Conservation (phyloP, 2,888 invertebrate genomes). For the Busseola fusca region DNA sequence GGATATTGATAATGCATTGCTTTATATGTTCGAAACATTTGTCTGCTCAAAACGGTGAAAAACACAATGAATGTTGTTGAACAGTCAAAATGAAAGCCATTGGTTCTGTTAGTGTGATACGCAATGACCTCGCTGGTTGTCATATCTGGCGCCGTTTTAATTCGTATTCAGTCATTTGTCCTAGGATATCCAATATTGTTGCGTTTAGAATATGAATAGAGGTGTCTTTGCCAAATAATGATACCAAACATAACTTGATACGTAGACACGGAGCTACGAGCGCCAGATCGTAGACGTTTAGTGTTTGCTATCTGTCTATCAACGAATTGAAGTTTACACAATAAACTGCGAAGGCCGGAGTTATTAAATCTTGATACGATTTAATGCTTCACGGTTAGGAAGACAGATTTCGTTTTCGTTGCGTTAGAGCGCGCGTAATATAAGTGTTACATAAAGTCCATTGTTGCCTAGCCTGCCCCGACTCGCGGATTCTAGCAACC, state of each 20-base stretch:
- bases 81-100: not conserved
- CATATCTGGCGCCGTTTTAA: conserved; percentile 12
- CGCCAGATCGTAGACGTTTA: conserved; percentile 12
- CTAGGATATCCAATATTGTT: conserved; percentile 22
- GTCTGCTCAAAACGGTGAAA: not conserved
- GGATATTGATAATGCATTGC: not conserved
- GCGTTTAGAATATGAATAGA: conserved; percentile 3
- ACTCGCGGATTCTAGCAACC: conserved; percentile 59
- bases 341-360: conserved; percentile 62
- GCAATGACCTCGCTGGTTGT: not conserved
- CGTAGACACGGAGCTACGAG: not conserved
- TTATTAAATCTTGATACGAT: conserved; percentile 73
- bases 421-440: conserved; percentile 69
- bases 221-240: conserved; percentile 41
- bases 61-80: not conserved
- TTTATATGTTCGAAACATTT: not conserved
- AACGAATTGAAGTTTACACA: conserved; percentile 64
- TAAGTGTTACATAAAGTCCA: conserved; percentile 77
- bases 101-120: not conserved
- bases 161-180: conserved; percentile 14
- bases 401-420: conserved; percentile 76
- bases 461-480: conserved; percentile 70
- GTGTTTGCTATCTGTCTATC: conserved; percentile 32
- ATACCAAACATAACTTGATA: conserved; percentile 26
- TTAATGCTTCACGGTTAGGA: conserved; percentile 75